Evolutionary conservation across 2,888 invertebrate genomes (phyloP).

Genomic region (Pomacea canaliculata): DNA sequence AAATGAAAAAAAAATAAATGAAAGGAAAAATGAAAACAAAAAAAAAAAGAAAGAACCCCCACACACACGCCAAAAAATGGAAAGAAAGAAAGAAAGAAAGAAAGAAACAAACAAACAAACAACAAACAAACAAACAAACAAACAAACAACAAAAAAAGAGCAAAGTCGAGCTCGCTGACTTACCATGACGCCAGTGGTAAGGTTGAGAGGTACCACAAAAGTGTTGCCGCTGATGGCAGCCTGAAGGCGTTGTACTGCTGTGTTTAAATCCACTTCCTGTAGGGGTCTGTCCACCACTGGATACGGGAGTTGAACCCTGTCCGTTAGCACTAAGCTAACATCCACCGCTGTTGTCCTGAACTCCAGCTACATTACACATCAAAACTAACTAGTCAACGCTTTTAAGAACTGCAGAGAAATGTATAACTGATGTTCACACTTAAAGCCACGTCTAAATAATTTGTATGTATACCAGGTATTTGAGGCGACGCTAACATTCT

Average conservation of each 20-base stretch:
- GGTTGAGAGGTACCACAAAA: background rate
- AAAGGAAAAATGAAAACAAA: too few relatives aligned
- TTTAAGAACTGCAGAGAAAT: too few relatives aligned
- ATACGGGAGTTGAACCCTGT: background rate
- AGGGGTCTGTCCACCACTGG: conserved; percentile 1
- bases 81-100: too few relatives aligned
- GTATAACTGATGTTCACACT: background rate
- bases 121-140: too few relatives aligned
- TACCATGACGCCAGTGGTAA: background rate
- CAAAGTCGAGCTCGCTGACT: background rate
- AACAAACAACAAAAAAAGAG: too few relatives aligned
- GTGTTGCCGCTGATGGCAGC: background rate
- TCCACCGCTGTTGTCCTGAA: background rate
- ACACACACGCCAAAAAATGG: too few relatives aligned
- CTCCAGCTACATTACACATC: background rate
- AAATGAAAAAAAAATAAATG: too few relatives aligned
- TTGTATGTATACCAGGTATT: background rate
- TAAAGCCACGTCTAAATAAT: background rate
- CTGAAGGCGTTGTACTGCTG: background rate
- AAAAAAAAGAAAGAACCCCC: too few relatives aligned
- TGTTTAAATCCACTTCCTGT: background rate
- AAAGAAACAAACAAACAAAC: too few relatives aligned
- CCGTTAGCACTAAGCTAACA: background rate
- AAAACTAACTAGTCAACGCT: background rate
- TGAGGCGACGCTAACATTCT: background rate